These are phyloP conservation scores for Pocota personata DNA, from an alignment of 2,888 invertebrate genomes.

Conservation along the genomic window DNA sequence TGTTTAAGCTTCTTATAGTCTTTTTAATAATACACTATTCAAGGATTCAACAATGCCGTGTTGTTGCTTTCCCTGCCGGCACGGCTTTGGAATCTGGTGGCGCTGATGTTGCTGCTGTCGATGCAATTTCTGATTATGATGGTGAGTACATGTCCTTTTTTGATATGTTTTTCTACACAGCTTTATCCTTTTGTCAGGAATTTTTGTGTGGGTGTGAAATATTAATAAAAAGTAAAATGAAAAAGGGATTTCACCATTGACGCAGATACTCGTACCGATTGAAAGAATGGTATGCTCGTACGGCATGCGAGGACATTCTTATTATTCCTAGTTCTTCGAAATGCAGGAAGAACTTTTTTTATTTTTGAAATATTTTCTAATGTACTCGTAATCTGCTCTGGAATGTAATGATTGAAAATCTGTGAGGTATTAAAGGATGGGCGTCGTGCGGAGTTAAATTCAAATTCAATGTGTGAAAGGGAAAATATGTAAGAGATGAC, in stretches of 20 bases:
- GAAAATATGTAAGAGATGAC: background rate
- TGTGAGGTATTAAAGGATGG: background rate
- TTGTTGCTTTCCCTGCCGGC: constrained; percentile 17
- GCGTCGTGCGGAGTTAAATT: background rate
- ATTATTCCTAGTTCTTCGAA: background rate
- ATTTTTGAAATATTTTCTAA: background rate
- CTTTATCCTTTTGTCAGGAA: background rate
- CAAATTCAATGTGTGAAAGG: background rate
- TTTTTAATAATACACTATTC: constrained; percentile 62
- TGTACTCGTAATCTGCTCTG: background rate
- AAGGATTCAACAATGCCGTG: constrained; percentile 64
- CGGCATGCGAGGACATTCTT: background rate
- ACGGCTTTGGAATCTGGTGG: background rate
- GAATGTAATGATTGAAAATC: constrained; percentile 18
- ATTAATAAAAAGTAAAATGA: background rate
- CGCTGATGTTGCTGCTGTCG: constrained; percentile 14
- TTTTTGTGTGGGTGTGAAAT: background rate
- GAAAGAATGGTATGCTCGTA: background rate
- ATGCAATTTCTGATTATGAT: constrained; percentile 40
- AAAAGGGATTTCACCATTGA: constrained; percentile 12
- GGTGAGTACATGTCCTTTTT: constrained; percentile 27
- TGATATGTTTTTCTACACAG: too few relatives aligned
- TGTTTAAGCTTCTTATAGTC: constrained; percentile 77
- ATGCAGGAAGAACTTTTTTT: background rate
- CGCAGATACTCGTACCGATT: background rate